Evolutionary conservation across 2,113 vertebrate species (phyloP).

Genomic region (Toxotes chatareus): DNA sequence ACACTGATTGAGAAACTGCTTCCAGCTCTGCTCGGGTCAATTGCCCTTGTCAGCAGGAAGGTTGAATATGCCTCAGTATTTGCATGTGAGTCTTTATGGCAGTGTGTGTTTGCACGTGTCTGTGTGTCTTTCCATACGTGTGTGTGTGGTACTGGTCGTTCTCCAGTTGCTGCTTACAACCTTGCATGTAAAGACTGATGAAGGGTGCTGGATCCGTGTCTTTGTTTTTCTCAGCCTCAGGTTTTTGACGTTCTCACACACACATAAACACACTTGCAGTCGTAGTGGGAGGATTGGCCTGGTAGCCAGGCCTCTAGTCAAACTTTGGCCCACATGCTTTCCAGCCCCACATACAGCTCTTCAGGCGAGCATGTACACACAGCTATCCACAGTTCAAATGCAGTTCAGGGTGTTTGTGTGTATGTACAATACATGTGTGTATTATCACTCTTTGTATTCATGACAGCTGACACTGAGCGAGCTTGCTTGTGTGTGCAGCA

Average conservation of each 20-base stretch:
- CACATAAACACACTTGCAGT: slow-evolving; percentile 35
- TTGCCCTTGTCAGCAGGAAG: slow-evolving; percentile 12
- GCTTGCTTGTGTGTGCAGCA: slow-evolving; percentile 14
- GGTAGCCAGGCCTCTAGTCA: slow-evolving; percentile 34
- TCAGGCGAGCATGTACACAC: slow-evolving; percentile 17
- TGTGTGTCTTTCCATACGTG: background rate
- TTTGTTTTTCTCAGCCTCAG: slow-evolving; percentile 43
- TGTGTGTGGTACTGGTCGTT: background rate
- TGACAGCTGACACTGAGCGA: slow-evolving; percentile 4
- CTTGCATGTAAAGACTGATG: slow-evolving; percentile 14
- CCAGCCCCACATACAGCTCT: slow-evolving; percentile 8
- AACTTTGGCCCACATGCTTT: slow-evolving; percentile 17
- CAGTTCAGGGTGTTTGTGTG: slow-evolving; percentile 43
- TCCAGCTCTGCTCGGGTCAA: background rate
- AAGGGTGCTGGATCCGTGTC: slow-evolving; percentile 17
- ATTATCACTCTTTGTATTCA: background rate
- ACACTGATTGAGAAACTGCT: slow-evolving; percentile 23
- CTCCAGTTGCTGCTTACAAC: slow-evolving; percentile 1
- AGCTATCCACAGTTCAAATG: slow-evolving; percentile 48
- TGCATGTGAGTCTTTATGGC: background rate
- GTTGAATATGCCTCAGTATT: background rate
- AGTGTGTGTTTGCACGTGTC: background rate
- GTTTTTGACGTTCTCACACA: slow-evolving; percentile 41
- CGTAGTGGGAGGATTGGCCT: background rate
- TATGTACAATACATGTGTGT: background rate